phyloP scores from a whole-genome alignment of 2,888 invertebrate genomes.

The Nomada lathburiana region DNA sequence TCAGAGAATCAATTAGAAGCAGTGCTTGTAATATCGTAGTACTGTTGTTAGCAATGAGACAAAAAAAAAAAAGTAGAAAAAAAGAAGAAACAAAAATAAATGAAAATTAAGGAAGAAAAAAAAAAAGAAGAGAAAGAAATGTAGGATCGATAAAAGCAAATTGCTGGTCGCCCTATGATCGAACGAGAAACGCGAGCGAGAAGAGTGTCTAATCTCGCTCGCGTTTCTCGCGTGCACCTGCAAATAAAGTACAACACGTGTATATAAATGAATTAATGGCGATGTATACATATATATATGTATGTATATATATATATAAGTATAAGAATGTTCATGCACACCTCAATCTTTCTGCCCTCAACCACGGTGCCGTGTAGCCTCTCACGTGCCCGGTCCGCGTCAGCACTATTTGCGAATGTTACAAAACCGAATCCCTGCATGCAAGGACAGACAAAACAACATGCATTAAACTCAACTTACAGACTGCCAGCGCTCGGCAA shows the following conservation, averaged over 20 bases:
- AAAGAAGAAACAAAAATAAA: not conserved
- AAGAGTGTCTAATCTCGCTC: too few relatives aligned
- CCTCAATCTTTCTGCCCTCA: constrained; percentile 99
- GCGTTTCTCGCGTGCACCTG: constrained; percentile 64
- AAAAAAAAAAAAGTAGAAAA: not conserved
- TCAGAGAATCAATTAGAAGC: constrained; percentile 20
- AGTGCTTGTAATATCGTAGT: constrained; percentile 23
- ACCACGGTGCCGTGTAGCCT: constrained; percentile 99
- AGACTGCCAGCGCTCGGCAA: constrained; percentile 82
- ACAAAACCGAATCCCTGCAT: constrained; percentile 99
- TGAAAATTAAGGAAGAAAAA: too few relatives aligned
- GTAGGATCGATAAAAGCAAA: constrained; percentile 21
- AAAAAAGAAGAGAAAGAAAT: not conserved
- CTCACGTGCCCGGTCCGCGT: constrained; percentile 99
- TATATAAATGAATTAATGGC: constrained; percentile 69
- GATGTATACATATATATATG: constrained; percentile 82
- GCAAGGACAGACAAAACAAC: constrained; percentile 97
- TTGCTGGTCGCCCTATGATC: constrained; percentile 53
- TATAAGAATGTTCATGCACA: constrained; percentile 95
- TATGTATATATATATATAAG: constrained; percentile 80
- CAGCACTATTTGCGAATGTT: constrained; percentile 99
- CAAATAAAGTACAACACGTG: constrained; percentile 34
- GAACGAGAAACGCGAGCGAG: constrained; percentile 24
- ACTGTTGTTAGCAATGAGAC: constrained; percentile 10
- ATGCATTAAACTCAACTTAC: constrained; percentile 91